These are phyloP conservation scores for Diabrotica undecimpunctata DNA, from an alignment of 1,140 invertebrate species.

Conservation along the genomic window DNA sequence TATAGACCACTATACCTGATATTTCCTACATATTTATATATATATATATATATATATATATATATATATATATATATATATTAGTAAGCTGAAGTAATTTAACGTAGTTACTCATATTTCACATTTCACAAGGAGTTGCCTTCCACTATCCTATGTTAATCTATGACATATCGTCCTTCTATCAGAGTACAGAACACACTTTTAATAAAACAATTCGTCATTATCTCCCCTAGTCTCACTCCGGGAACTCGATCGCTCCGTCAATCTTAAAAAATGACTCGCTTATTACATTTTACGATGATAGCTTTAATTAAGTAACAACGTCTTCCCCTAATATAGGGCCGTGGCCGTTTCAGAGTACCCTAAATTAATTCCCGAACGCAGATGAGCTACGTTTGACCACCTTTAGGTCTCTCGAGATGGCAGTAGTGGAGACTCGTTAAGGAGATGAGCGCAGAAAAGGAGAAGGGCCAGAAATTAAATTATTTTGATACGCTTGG, in stretches of 20 bases:
- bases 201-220: no score
- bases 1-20: no score
- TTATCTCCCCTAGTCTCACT: not conserved
- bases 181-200: no score
- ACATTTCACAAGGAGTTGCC: no score
- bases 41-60: no score
- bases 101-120: no score
- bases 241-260: not conserved
- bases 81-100: no score
- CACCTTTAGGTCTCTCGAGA: conserved; percentile 11
- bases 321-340: not conserved
- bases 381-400: conserved; percentile 20
- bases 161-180: no score
- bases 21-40: no score
- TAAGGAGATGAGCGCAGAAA: conserved; percentile 15
- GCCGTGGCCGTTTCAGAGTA: not conserved
- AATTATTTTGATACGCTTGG: conserved; percentile 26
- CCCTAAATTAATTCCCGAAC: conserved; percentile 19
- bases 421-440: conserved; percentile 12
- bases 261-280: not conserved
- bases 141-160: no score
- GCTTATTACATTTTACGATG: not conserved
- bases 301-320: conserved; percentile 14
- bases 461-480: conserved; percentile 23
- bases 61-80: no score